Conservation (phyloP, 1,140 invertebrate genomes). For the Aethina tumida region DNA sequence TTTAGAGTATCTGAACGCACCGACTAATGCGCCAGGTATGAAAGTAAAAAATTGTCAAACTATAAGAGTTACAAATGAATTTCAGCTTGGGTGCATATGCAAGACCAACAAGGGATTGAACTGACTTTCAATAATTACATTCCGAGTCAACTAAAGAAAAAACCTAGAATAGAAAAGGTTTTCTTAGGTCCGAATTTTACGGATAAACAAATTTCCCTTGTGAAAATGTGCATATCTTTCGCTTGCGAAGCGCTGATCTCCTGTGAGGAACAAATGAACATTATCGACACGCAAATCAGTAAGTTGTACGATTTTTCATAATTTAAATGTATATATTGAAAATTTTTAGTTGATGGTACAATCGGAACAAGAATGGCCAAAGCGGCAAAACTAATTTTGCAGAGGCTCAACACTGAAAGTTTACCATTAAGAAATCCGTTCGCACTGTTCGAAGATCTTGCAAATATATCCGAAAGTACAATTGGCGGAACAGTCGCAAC, state of each 20-base stretch:
- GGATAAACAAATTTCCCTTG: too few relatives aligned
- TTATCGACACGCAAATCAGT: conserved; percentile 48
- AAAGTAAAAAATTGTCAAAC: too few relatives aligned
- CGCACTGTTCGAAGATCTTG: conserved; percentile 26
- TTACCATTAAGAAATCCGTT: conserved; percentile 23
- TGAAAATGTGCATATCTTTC: conserved; percentile 34
- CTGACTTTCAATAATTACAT: too few relatives aligned
- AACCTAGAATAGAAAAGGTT: too few relatives aligned
- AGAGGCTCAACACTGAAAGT: conserved; percentile 19
- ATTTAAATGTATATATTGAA: neutral
- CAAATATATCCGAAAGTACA: conserved; percentile 26
- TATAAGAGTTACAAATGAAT: too few relatives aligned
- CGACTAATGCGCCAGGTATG: too few relatives aligned
- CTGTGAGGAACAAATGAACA: conserved; percentile 46
- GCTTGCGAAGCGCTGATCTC: conserved; percentile 45
- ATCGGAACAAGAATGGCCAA: conserved; percentile 50
- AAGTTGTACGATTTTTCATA: conserved; percentile 6
- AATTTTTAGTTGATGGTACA: conserved; percentile 43
- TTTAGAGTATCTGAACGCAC: too few relatives aligned
- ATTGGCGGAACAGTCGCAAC: conserved; percentile 26
- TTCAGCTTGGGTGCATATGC: too few relatives aligned
- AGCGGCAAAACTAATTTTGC: conserved; percentile 40
- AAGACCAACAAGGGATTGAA: too few relatives aligned
- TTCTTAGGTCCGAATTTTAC: too few relatives aligned
- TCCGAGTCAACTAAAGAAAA: too few relatives aligned